A percentile compares a stretch with the other conserved stretches of the same genome.
These are phyloP conservation scores for Hemitrygon akajei DNA, from an alignment of 2,797 vertebrate genomes.

Conservation along the genomic window DNA sequence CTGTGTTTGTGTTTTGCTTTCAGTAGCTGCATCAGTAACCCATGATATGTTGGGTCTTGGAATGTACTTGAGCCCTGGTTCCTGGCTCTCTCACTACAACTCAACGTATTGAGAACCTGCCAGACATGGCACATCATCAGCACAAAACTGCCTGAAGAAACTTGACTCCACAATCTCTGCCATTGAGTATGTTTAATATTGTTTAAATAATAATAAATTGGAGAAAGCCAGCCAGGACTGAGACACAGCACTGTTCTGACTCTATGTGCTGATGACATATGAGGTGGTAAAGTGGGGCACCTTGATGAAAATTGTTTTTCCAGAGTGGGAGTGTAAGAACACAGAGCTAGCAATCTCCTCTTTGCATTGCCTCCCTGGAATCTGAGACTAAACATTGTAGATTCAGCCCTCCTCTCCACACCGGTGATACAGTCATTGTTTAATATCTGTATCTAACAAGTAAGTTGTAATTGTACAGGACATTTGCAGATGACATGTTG, in stretches of 20 bases:
- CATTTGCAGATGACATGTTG: too few relatives aligned
- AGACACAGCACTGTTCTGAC: background rate
- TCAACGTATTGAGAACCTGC: background rate
- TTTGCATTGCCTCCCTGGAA: background rate
- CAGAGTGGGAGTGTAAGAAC: background rate
- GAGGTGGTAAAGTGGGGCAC: conserved; percentile 24
- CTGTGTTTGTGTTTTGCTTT: background rate
- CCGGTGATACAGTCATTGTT: background rate
- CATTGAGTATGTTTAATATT: background rate
- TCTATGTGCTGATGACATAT: background rate
- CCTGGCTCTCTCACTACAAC: background rate
- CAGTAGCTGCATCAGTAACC: background rate
- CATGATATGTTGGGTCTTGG: background rate
- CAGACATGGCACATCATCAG: background rate
- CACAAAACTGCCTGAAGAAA: conserved; percentile 3
- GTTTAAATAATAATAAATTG: background rate
- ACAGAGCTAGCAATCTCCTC: background rate
- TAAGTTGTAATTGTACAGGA: too few relatives aligned
- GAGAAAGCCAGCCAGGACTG: background rate
- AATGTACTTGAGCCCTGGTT: background rate
- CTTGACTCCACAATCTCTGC: too few relatives aligned
- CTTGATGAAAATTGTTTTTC: conserved; percentile 1
- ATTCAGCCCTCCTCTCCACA: background rate
- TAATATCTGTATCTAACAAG: background rate
- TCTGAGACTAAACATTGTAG: background rate